Base-by-base conservation (phyloP, 1,140 invertebrate genomes). In the Drosophila truncata region DNA sequence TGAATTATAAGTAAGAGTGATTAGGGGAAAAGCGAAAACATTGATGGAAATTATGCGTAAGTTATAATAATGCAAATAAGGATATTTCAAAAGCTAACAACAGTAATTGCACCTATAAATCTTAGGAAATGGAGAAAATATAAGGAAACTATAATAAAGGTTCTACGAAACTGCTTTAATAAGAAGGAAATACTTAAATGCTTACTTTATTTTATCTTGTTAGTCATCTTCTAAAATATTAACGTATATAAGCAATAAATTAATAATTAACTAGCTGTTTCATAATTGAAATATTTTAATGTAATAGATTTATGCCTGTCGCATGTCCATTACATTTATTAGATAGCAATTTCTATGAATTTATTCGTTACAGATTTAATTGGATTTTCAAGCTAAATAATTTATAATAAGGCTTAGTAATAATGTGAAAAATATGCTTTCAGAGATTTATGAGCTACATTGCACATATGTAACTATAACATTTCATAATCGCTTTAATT, bases 1-100 rank as follows among this genome's bases (percentile, higher is more conserved):
- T n/a, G 46, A 63, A 60, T 64, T 41, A 60, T n/a, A 41, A 29
- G 7, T 33, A 20, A 18, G n/a, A n/a, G 27, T 42, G 8, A 31
- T 54, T 20, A 13, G 18, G 13, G 18, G 18, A 20, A 35, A 23
- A 6, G 8, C 5, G 4, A 23, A 23, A 20, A 10, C 4, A 4
- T 18, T 11, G 1, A 7, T 18, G 16, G 18, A 20, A 8, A 18
- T 18, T 18, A 33, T 33, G n/a, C 10, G 1, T 20, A 27, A n/a
- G 7, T 10, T n/a, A 27, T 11, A 18, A 16, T 49, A 33, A 54
- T 35, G 50, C 31, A 54, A 16, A 54, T 35, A 14, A 6, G 20
- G 4, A 20, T 23, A 23, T 10, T 16, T 35, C 7, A 16, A 54
- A 6, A 5, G 1, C 31, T 23, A 54, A 35, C 18, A 35, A 5